Evolutionary conservation across 2,888 invertebrate genomes (phyloP).

Genomic region (Lamellibrachia satsuma): DNA sequence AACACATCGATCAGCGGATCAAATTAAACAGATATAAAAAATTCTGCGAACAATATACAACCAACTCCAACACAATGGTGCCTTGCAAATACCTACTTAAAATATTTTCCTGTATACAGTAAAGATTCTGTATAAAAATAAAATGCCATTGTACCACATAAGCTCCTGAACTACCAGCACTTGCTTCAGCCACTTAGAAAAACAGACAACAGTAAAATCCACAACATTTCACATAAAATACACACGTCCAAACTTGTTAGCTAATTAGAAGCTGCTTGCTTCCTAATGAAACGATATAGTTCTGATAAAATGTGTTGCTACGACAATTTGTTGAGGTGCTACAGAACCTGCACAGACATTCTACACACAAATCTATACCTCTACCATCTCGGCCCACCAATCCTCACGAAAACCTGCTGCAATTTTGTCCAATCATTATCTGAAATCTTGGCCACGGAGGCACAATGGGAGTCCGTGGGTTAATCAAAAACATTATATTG

Average conservation of each 20-base stretch:
- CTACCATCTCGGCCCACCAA: background rate
- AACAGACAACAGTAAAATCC: conserved; percentile 17
- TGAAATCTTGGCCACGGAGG: background rate
- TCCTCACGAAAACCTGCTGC: background rate
- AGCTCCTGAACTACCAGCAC: background rate
- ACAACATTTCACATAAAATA: background rate
- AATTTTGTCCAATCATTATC: background rate
- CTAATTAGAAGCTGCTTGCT: background rate
- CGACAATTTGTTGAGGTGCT: background rate
- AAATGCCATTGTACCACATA: background rate
- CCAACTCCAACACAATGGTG: background rate
- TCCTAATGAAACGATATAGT: background rate
- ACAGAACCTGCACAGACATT: background rate
- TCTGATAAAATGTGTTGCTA: background rate
- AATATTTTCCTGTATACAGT: background rate
- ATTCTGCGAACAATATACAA: background rate
- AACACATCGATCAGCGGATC: background rate
- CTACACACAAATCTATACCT: background rate
- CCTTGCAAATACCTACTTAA: background rate
- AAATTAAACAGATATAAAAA: background rate
- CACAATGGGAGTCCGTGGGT: background rate
- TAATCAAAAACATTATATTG: background rate
- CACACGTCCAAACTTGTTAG: background rate
- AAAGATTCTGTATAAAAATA: background rate
- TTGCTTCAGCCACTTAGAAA: background rate